These are phyloP conservation scores for Corythornis leucogaster DNA, from an alignment of 2,797 vertebrate genomes.

Conservation along the genomic window DNA sequence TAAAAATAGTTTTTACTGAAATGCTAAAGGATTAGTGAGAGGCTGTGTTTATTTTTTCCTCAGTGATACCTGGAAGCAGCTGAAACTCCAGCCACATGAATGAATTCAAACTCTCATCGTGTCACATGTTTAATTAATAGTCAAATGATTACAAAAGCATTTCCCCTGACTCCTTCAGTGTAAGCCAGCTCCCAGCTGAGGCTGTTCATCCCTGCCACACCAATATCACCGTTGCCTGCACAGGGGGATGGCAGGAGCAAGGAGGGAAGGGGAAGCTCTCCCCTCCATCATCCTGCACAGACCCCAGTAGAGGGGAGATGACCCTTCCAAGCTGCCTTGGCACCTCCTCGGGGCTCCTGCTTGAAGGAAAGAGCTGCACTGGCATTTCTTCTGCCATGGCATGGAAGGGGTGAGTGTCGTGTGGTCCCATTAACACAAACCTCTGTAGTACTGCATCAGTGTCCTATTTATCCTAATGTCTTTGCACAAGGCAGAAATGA, in stretches of 20 bases:
- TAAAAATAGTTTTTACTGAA: background rate
- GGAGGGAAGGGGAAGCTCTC: background rate
- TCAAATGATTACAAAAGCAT: background rate
- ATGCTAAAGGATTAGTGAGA: background rate
- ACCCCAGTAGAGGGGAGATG: background rate
- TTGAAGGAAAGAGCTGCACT: background rate
- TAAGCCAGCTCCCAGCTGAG: background rate
- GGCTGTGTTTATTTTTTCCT: background rate
- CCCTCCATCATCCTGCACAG: background rate
- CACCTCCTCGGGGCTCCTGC: background rate
- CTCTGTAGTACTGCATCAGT: background rate
- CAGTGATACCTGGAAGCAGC: background rate
- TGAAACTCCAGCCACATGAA: slow-evolving; percentile 14
- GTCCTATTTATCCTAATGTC: slow-evolving; percentile 6
- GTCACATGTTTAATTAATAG: background rate
- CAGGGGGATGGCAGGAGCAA: background rate
- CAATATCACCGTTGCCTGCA: fast-evolving
- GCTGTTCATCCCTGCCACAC: fast-evolving
- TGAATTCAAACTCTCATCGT: background rate
- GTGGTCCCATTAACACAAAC: background rate
- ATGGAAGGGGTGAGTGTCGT: background rate
- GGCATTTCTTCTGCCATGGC: background rate
- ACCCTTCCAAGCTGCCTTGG: background rate
- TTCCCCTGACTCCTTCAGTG: background rate
- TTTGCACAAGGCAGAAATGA: background rate